Conservation (phyloP, 2,888 invertebrate genomes). For the Philhelius pedissequus region DNA sequence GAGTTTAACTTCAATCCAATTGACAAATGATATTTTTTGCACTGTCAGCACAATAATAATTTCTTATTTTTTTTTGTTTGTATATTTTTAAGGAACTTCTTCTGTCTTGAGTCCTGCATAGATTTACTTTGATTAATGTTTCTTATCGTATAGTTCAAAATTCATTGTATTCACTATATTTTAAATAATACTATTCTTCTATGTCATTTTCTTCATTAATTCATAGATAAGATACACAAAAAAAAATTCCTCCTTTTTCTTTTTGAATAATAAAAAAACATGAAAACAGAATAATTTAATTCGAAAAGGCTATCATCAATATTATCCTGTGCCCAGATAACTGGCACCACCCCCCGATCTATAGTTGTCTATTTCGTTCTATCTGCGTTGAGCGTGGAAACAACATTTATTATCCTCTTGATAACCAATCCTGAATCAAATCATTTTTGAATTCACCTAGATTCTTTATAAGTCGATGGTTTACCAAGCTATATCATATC, state of each 20-base stretch:
- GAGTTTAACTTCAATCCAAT: background rate
- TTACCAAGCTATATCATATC: constrained; percentile 9
- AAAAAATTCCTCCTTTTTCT: no score
- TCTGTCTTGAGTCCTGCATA: background rate
- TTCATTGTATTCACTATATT: background rate
- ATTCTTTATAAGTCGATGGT: background rate
- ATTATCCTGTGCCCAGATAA: background rate
- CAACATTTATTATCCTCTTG: constrained; percentile 51
- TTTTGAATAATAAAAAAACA: background rate
- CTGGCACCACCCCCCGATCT: background rate
- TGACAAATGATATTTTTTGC: background rate
- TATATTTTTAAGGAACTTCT: background rate
- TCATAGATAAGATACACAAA: constrained; percentile 42
- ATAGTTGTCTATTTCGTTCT: background rate
- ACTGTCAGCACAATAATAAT: background rate
- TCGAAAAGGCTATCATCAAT: constrained; percentile 36
- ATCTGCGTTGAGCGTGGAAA: background rate
- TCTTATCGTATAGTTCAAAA: background rate
- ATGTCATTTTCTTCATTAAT: constrained; percentile 28
- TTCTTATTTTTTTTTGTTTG: no score
- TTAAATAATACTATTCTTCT: constrained; percentile 3
- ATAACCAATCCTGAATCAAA: constrained; percentile 41
- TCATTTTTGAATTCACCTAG: constrained; percentile 48
- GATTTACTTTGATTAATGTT: constrained; percentile 14
- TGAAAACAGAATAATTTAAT: constrained; percentile 27